These are phyloP conservation scores for Drosophila paranaensis DNA, from an alignment of 2,888 invertebrate genomes.

Conservation along the genomic window DNA sequence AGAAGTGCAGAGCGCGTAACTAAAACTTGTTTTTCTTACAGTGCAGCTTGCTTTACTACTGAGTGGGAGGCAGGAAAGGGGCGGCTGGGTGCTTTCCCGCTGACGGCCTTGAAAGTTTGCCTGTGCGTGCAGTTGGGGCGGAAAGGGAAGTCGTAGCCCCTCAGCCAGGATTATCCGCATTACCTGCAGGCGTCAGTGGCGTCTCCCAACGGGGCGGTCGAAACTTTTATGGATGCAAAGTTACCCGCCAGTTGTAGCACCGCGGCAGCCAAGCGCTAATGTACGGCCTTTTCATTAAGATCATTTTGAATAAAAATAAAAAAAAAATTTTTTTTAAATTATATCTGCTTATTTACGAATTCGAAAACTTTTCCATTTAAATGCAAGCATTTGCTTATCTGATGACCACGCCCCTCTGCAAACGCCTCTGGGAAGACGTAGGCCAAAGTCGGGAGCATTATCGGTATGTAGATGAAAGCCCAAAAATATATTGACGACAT, in stretches of 20 bases:
- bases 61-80: neutral
- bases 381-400: neutral
- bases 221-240: slow-evolving; percentile 33
- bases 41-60: slow-evolving; percentile 53
- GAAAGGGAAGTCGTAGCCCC: slow-evolving; percentile 48
- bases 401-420: neutral
- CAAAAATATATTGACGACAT: slow-evolving; percentile 35
- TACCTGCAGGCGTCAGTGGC: slow-evolving; percentile 54
- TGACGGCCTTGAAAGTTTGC: slow-evolving; percentile 70
- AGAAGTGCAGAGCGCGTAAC: slow-evolving; percentile 73
- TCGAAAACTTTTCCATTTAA: slow-evolving; percentile 2
- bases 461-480: slow-evolving; percentile 54
- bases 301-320: neutral
- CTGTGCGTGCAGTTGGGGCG: slow-evolving; percentile 43
- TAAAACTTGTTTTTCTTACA: slow-evolving; percentile 74
- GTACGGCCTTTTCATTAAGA: neutral
- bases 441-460: slow-evolving; percentile 24
- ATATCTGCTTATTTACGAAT: neutral
- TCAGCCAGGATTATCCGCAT: slow-evolving; percentile 53
- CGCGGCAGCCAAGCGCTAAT: neutral
- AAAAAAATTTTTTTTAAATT: neutral
- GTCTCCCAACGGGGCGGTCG: slow-evolving; percentile 14
- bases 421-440: slow-evolving; percentile 10
- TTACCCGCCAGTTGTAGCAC: slow-evolving; percentile 1
- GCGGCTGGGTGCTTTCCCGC: neutral